These are phyloP conservation scores for Zaprionus kolodkinae DNA, from an alignment of 1,140 invertebrate genomes.

Conservation along the genomic window DNA sequence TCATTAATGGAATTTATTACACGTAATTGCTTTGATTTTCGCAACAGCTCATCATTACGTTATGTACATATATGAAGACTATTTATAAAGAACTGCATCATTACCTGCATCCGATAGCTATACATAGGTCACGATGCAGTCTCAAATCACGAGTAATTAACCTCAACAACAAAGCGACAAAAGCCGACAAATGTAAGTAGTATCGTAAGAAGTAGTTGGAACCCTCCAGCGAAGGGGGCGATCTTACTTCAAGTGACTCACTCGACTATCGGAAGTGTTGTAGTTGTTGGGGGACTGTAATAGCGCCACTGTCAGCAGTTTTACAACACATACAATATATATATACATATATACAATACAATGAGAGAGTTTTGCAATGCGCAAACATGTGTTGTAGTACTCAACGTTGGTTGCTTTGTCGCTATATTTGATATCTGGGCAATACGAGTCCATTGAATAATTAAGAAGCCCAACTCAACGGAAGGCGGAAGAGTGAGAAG, in stretches of 20 bases:
- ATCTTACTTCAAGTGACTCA: slow-evolving; percentile 61
- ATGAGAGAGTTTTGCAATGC: slow-evolving; percentile 61
- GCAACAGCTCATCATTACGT: slow-evolving; percentile 2
- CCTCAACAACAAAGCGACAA: background rate
- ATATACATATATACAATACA: too few species aligned
- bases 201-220: background rate
- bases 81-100: slow-evolving; percentile 41
- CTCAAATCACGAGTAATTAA: slow-evolving; percentile 43
- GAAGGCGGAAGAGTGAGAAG: slow-evolving; percentile 34
- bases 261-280: slow-evolving; percentile 38
- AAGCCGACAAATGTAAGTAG: slow-evolving; percentile 7
- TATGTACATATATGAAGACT: slow-evolving; percentile 15
- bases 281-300: slow-evolving; percentile 23
- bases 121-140: slow-evolving; percentile 22
- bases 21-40: slow-evolving; percentile 1
- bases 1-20: background rate
- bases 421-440: slow-evolving; percentile 46
- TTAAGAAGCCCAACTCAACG: slow-evolving; percentile 55
- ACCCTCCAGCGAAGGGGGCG: slow-evolving; percentile 30
- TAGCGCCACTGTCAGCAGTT: slow-evolving; percentile 57
- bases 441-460: slow-evolving; percentile 59
- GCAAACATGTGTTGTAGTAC: slow-evolving; percentile 47
- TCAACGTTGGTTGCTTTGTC: slow-evolving; percentile 16
- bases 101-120: slow-evolving; percentile 13
- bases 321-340: too few species aligned